Evolutionary conservation across 2,888 invertebrate species (phyloP).

Genomic region (Periphyllus acericola): DNA sequence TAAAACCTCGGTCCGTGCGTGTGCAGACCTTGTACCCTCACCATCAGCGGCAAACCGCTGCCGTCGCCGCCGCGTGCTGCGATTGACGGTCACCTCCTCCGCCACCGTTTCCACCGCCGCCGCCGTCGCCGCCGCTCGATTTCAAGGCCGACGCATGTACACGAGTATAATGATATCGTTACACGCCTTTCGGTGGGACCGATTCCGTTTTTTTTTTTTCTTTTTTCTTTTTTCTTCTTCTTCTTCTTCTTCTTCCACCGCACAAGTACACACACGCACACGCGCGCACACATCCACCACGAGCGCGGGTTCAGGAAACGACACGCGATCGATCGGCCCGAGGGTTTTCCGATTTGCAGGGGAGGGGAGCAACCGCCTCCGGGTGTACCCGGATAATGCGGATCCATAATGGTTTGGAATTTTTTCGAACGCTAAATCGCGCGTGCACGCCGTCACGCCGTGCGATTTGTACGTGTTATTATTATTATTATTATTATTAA

Average conservation of each 20-base stretch:
- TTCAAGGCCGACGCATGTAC: constrained; percentile 32
- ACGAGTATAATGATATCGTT: background rate
- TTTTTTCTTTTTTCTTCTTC: background rate
- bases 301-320: constrained; percentile 17
- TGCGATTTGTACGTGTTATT: too few species aligned
- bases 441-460: too few species aligned
- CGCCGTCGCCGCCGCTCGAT: constrained; percentile 31
- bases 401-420: background rate
- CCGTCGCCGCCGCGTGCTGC: background rate
- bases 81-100: too few species aligned
- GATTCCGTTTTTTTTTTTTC: constrained; percentile 6
- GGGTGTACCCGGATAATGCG: background rate
- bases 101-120: background rate
- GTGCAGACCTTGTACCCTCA: constrained; percentile 53
- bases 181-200: constrained; percentile 11
- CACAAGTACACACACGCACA: background rate
- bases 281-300: background rate
- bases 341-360: too few species aligned
- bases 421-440: background rate
- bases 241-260: background rate
- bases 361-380: constrained; percentile 6
- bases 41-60: constrained; percentile 12
- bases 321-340: background rate
- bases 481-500: too few species aligned
- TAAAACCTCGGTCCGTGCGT: constrained; percentile 45